Conservation (phyloP, 92 coral and sea anemone species). For the Palythoa grandiflora region DNA sequence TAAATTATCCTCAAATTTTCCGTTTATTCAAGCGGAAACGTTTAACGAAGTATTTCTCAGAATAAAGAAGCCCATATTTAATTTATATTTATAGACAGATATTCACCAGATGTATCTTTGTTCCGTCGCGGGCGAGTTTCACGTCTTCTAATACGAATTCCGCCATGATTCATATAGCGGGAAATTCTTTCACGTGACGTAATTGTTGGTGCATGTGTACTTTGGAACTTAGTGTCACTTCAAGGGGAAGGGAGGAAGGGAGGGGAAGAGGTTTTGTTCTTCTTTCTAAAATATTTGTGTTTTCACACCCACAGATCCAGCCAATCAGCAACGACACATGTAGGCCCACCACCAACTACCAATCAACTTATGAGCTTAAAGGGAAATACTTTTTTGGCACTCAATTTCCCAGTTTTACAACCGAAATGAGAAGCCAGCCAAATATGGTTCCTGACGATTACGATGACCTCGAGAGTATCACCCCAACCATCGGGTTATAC, state of each 20-base stretch:
- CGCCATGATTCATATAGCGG: no score
- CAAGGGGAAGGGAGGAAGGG: background rate
- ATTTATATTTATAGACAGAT: no score
- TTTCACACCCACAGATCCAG: background rate
- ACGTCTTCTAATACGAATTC: no score
- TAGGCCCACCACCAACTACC: background rate
- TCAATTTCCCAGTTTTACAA: background rate
- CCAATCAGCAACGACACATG: background rate
- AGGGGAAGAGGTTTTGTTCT: background rate
- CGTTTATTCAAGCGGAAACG: no score
- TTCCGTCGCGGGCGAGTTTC: no score
- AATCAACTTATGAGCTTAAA: slow-evolving; percentile 14
- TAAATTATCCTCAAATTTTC: no score
- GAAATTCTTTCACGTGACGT: background rate
- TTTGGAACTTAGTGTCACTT: background rate
- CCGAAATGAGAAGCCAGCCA: slow-evolving; percentile 14
- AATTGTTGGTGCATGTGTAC: background rate
- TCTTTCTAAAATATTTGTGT: background rate
- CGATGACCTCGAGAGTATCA: slow-evolving; percentile 30
- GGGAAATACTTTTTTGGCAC: slow-evolving; percentile 21
- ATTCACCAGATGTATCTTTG: no score
- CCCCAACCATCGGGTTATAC: slow-evolving; percentile 28
- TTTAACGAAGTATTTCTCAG: no score
- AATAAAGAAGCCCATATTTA: no score
- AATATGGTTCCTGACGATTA: slow-evolving; percentile 8